A percentile compares a stretch with the other conserved stretches of the same genome.
Evolutionary conservation across 2,888 invertebrate genomes (phyloP).

Genomic region (Strigamia crassipes): DNA sequence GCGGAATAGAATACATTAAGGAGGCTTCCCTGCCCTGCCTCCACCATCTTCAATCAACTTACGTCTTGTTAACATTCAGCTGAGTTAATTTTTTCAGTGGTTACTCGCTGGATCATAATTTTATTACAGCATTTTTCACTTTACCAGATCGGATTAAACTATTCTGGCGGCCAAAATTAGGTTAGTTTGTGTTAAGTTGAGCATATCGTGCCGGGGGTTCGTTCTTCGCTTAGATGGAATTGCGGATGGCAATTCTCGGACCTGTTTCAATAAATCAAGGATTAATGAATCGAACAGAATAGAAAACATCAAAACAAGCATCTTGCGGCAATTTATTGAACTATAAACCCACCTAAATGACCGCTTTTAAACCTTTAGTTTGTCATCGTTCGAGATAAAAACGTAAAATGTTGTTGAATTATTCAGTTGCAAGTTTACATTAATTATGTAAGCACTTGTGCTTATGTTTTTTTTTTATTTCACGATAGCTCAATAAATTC

Average conservation of each 20-base stretch:
- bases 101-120: not conserved
- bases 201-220: not conserved
- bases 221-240: not conserved
- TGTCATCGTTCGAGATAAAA: not conserved
- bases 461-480: not conserved
- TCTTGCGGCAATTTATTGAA: not conserved
- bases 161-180: not conserved
- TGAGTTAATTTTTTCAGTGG: not conserved
- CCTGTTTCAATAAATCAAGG: not conserved
- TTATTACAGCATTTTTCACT: not conserved
- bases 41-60: not conserved
- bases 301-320: not conserved
- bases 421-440: not conserved
- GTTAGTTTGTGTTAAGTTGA: not conserved
- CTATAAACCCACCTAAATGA: not conserved
- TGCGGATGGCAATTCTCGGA: not conserved
- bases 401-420: not conserved
- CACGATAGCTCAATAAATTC: not conserved
- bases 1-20: not conserved
- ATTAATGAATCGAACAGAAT: not conserved
- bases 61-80: not conserved
- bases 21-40: not conserved
- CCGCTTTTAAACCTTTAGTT: not conserved
- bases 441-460: not conserved
- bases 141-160: not conserved